Evolutionary conservation across 2,113 vertebrate species (phyloP), one percentile per base, ranked within the genome.

Genomic region (Macquaria ambigua): DNA sequence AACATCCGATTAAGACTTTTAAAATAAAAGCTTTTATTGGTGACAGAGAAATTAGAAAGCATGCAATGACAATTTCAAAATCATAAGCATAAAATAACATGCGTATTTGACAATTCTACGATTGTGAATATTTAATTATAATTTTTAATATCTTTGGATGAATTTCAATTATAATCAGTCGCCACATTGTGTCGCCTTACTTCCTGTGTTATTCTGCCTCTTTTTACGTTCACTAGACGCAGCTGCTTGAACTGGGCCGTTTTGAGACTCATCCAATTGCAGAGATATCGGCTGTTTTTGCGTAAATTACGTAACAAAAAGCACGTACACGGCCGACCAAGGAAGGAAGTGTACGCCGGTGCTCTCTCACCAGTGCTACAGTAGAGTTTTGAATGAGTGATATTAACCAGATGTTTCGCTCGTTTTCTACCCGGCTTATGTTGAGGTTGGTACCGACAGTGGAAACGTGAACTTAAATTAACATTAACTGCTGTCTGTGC

Each of bases 401-500:
- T 8, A 64, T 3, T 64, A 21, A 20, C 4, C 66, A 3, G 3
- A 21, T 21, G 34, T 59, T 74, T 61, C 3, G 7, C 7, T 63
- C 12, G 1, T 52, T 66, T 70, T 68, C 4, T 41, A 3, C 39
- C 6, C 16, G 10, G 48, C 15, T 46, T n/a, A 25, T 64, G 72
- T 25, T 69, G 25, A 85, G 76, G 82, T 90, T 67, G 20, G 77
- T 79, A 48, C 16, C 16, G 7, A 18, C 5, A 14, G 41, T 39
- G 6, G 74, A 50, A 18, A 28, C 28, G 7, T 37, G 8, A 69
- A n/a, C 4, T 39, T 8, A 28, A 16, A 59, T 52, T 2, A 34
- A 34, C 34, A 34, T 4, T 1, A 4, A 21, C 18, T 8, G 2
- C 20, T 7, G 23, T 67, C 15, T 39, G 18, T 12, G 61, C 71